Evolutionary conservation across 2,113 vertebrate species (phyloP).

Genomic region (Manacus vitellinus): DNA sequence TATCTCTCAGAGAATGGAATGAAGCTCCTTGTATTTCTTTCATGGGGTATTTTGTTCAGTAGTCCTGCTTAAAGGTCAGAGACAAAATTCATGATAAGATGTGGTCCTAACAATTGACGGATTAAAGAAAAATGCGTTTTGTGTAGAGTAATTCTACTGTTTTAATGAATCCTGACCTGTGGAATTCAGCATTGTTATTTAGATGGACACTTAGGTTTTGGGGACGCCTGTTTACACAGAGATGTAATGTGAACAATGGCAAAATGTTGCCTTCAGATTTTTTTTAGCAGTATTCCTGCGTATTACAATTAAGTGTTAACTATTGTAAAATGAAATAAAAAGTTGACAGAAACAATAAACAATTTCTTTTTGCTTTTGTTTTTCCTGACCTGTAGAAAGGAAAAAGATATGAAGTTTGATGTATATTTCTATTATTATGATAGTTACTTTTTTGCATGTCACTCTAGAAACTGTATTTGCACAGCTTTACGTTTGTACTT

Average conservation of each 20-base stretch:
- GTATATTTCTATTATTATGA: neutral
- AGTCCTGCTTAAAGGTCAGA: neutral
- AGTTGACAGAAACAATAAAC: neutral
- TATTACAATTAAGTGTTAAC: neutral
- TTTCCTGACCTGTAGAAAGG: neutral
- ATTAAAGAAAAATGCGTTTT: neutral
- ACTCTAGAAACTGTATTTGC: neutral
- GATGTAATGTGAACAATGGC: neutral
- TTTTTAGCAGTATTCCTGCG: neutral
- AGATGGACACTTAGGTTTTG: neutral
- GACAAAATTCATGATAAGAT: neutral
- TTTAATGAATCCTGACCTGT: neutral
- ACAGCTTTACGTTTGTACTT: neutral
- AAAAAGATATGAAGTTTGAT: neutral
- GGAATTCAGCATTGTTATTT: neutral
- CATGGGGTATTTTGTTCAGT: neutral
- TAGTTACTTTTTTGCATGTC: neutral
- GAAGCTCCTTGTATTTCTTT: neutral
- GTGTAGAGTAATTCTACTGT: neutral
- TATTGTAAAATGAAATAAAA: neutral
- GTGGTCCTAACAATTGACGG: neutral
- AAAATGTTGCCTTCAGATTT: neutral
- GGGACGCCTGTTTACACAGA: neutral
- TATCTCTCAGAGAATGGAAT: neutral
- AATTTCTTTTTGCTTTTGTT: neutral